Base-by-base conservation (phyloP, 2,797 vertebrate genomes). In the Onychomys torridus region DNA sequence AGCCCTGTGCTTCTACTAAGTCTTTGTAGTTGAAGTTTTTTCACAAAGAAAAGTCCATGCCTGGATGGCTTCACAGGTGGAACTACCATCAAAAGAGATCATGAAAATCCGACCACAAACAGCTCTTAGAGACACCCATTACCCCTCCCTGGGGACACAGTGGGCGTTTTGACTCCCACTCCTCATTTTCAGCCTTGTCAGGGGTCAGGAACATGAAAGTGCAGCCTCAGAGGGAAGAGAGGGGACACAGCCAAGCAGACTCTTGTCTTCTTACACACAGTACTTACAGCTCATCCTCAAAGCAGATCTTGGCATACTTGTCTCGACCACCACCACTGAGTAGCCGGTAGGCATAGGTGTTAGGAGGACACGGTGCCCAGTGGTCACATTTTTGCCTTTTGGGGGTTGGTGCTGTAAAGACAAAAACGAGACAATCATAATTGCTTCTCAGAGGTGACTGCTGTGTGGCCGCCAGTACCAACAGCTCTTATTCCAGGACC, bases 211-310 rank as follows among this genome's bases (percentile, higher is more conserved):
- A 8, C 16, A 0, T 0, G 27, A 2, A 27, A 5, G 3, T 52
- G 12, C 6, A 61, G 8, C 2, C 63, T 71, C 75, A 3, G 43
- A 19, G 75, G 19, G 2, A 63, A 21, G 17, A 49, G 65, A 46
- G 12, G 59, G 12, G 49, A 5, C 27, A 11, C 79, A 40, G 5
- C 2, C 0, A 25, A 6, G 14, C 0, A 12, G 46, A 27, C 3
- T 4, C 25, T 0, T 17, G 2, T 4, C 37, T 21, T 6, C 40
- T 19, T 11, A 0, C 0, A 0, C 1, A 0, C 0, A 4, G 37
- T 90, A 98, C 99, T 99, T 87, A 99, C 99, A 98, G 85, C 34
- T 98, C 89, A 71, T 99, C 98, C 75, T 99, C 98, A 96, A 99
- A 98, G 96, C 99, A 99, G 61, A 99, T 98, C 93, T 98, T 98